Conservation (phyloP, 1,140 invertebrate species). For the Hylaeus volcanicus region DNA sequence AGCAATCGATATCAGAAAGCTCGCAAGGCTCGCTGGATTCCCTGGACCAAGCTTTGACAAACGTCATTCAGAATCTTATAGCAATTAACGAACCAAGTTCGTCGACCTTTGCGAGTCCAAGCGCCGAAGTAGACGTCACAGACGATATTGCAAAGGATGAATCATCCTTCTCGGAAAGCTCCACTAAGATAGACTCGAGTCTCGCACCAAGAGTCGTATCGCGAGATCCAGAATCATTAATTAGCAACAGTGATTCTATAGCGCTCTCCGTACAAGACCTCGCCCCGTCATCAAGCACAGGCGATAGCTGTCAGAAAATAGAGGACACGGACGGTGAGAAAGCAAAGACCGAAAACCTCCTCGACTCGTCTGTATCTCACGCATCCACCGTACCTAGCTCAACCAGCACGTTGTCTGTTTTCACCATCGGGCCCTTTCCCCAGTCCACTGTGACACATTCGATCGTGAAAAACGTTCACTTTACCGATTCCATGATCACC, state of each 20-base stretch:
- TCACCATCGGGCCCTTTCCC: slow-evolving; percentile 75
- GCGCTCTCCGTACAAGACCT: background rate
- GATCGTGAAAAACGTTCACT: slow-evolving; percentile 67
- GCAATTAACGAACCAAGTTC: slow-evolving; percentile 62
- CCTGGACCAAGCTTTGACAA: slow-evolving; percentile 74
- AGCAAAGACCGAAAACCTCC: slow-evolving; percentile 20
- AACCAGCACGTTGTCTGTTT: slow-evolving; percentile 61
- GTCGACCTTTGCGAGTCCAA: background rate
- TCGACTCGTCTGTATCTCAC: slow-evolving; percentile 1
- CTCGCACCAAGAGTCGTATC: background rate
- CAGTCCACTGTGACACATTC: background rate
- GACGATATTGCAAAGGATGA: slow-evolving; percentile 50
- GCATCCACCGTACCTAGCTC: background rate
- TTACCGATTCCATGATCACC: slow-evolving; percentile 69
- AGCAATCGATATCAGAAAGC: slow-evolving; percentile 15
- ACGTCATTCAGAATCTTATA: slow-evolving; percentile 76
- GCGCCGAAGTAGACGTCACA: slow-evolving; percentile 43
- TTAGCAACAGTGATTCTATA: background rate
- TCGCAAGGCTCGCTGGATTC: slow-evolving; percentile 66
- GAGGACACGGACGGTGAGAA: slow-evolving; percentile 30
- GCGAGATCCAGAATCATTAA: background rate
- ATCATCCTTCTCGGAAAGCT: background rate
- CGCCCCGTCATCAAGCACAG: background rate
- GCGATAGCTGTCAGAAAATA: background rate
- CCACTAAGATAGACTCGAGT: background rate